Evolutionary conservation across 1,140 invertebrate species (phyloP).

Genomic region (Nylanderia fulva): DNA sequence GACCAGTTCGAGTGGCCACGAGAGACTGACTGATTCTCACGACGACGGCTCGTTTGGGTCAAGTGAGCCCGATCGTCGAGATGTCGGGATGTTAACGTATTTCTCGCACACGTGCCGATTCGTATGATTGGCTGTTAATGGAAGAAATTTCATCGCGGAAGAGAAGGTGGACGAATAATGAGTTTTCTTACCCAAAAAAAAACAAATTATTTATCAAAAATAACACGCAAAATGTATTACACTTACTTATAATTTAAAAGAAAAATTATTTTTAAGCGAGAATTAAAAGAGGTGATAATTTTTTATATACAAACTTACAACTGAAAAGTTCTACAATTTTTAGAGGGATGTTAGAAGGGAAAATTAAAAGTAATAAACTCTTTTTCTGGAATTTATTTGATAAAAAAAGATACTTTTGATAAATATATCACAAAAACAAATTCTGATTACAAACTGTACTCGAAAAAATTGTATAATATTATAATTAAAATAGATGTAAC

Average conservation of each 20-base stretch:
- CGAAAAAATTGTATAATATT: neutral
- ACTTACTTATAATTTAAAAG: neutral
- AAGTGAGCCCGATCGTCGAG: constrained; percentile 4
- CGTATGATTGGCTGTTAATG: neutral
- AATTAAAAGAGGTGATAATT: neutral
- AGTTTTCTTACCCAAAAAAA: too few species aligned
- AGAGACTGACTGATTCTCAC: neutral
- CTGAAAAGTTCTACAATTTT: neutral
- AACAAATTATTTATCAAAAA: neutral
- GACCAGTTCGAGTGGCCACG: too few species aligned
- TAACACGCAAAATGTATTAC: neutral
- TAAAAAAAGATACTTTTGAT: neutral
- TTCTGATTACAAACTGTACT: neutral
- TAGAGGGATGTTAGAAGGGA: neutral
- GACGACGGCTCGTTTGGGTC: constrained; percentile 13
- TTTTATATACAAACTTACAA: neutral
- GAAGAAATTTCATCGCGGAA: neutral
- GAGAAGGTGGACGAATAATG: constrained; percentile 12
- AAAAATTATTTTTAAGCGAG: neutral
- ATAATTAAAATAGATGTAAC: neutral
- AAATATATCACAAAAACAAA: neutral
- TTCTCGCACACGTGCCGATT: neutral
- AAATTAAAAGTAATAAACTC: neutral
- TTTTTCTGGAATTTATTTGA: neutral
- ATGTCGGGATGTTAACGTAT: neutral